Evolutionary conservation across 2,797 vertebrate genomes (phyloP).

Genomic region (Chaetophractus vellerosus): DNA sequence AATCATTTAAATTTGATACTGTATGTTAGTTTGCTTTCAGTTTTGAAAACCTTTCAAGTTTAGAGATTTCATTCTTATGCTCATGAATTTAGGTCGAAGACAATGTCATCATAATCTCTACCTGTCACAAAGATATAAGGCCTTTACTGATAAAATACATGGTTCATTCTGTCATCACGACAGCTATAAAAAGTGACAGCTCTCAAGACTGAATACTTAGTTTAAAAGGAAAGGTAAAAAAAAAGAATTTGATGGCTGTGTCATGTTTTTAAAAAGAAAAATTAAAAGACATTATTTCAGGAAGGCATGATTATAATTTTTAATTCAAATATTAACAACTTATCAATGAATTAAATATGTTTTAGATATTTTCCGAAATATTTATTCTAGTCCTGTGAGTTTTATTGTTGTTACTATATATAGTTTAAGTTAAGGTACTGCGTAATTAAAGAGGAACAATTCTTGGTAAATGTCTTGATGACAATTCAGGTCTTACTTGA

Average conservation of each 20-base stretch:
- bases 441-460: not conserved
- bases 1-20: constrained; percentile 15
- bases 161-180: constrained; percentile 29
- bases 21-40: constrained; percentile 38
- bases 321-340: not conserved
- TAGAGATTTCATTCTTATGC: constrained; percentile 52
- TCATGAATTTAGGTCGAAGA: constrained; percentile 72
- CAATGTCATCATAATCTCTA: constrained; percentile 70
- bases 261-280: not conserved
- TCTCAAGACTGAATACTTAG: constrained; percentile 43
- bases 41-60: constrained; percentile 60
- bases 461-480: not conserved
- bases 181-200: constrained; percentile 68
- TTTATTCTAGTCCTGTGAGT: not conserved
- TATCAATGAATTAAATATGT: not conserved
- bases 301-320: not conserved
- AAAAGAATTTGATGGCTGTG: constrained; percentile 27
- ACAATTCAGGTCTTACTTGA: not conserved
- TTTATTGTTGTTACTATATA: not conserved
- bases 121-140: constrained; percentile 69
- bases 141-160: constrained; percentile 35
- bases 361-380: not conserved
- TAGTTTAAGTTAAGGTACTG: not conserved
- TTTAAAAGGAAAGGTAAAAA: constrained; percentile 33
- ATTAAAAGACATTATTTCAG: not conserved